Evolutionary conservation across 2,797 vertebrate species (phyloP), one percentile per base, ranked within the genome.

Genomic region (Chloroceryle amazona): DNA sequence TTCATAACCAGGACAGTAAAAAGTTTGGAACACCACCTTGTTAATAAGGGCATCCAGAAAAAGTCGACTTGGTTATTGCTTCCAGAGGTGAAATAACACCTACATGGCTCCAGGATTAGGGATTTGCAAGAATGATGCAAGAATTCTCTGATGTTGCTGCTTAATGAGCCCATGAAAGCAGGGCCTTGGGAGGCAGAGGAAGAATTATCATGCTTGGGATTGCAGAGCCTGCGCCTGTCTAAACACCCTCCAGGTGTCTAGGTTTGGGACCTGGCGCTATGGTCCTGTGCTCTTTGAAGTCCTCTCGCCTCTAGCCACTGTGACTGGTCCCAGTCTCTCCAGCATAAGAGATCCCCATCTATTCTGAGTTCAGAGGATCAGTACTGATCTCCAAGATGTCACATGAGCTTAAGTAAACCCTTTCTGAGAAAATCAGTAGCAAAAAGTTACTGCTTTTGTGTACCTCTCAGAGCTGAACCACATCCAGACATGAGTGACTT

Each of bases 401-500:
- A 15, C 18, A 49, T 4, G 17, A 80, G 14, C 18, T 86, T 51
- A 74, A 86, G 49, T 4, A 87, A 83, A 71, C 1, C 9, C 11
- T 20, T 87, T 81, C 17, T 47, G 42, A 76, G 60, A 83, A 89
- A 85, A 67, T 46, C 63, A 55, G 39, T 37, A 29, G 17, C 47
- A 78, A 82, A 82, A 80, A 39, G 14, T 52, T 52, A 47, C 33
- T 31, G 18, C 3, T 85, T 74, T 63, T 88, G 22, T 47, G 5
- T 11, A 25, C 11, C 3, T 33, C 26, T 82, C 55, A 54, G 54
- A 93, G 31, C 19, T 52, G 54, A 1, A 3, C 7, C 44, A 39
- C 33, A 76, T 28, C 23, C 79, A 87, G 47, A 70, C 0, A 0
- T 1, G 0, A 1, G 4, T 29, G 9, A 10, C 14, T 85, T 60